Percentiles rank a stretch among this genome's conserved stretches.
Conservation (phyloP, 2,888 invertebrate genomes). For the Watsonalla binaria region DNA sequence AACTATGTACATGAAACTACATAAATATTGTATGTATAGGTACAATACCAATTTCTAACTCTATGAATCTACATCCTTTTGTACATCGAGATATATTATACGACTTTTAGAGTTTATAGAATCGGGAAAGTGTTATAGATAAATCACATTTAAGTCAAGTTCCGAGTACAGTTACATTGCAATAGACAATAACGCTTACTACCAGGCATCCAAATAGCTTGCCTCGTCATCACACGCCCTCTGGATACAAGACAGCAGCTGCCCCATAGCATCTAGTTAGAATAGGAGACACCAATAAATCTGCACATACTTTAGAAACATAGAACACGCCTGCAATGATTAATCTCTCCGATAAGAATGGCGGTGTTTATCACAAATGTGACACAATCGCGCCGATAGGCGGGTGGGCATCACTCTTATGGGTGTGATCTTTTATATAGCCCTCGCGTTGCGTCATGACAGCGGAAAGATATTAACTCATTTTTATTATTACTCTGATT, state of each 20-base stretch:
- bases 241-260: not conserved
- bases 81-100: too few relatives aligned
- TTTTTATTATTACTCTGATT: not conserved
- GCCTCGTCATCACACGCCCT: not conserved
- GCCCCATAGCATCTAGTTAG: not conserved
- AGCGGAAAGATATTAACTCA: slow-evolving; percentile 5
- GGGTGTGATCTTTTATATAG: slow-evolving; percentile 54
- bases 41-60: not conserved
- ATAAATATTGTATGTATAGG: not conserved
- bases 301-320: not conserved
- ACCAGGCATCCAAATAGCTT: too few relatives aligned
- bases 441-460: slow-evolving; percentile 7
- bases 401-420: slow-evolving; percentile 46
- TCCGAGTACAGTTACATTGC: too few relatives aligned
- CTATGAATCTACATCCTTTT: not conserved
- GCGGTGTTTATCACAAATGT: slow-evolving; percentile 2
- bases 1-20: slow-evolving; percentile 3
- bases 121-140: too few relatives aligned
- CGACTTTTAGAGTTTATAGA: too few relatives aligned
- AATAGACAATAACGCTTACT: too few relatives aligned
- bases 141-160: too few relatives aligned
- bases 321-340: slow-evolving; percentile 18
- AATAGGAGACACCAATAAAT: not conserved
- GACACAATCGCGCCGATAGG: slow-evolving; percentile 23
- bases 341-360: slow-evolving; percentile 29